Evolutionary conservation across 1,140 invertebrate species (phyloP), one percentile per base, ranked within the genome.

Genomic region (Helicoverpa armigera): DNA sequence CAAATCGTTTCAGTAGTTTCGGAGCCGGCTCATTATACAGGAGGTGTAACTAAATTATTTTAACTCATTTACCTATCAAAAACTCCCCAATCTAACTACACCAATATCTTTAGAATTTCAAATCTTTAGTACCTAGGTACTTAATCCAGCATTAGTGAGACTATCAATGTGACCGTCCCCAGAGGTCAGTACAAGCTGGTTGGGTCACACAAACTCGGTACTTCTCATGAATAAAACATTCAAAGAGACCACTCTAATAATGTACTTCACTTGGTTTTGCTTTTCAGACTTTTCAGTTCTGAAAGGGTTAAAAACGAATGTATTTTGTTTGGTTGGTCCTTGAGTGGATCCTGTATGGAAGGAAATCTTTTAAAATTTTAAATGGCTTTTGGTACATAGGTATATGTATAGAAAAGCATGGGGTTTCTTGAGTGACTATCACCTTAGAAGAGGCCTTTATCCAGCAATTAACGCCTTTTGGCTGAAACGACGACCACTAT

Each of bases 131-230:
- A 53, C 2, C 23, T 23, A 23, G 53, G 35, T 76, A 29, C 48
- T 76, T 76, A 76, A 76, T 76, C 74, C 43, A 3, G 16, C 58
- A 48, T 74, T 54, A 14, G 54, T 51, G 58, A 23, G 35, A 63
- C 58, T 76, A 76, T 76, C 74, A 51, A 63, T 63, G 29, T 60
- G 72, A 63, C 50, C 48, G 60, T 63, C 60, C 48, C 60, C 2
- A 4, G 18, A 23, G 43, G 73, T 58, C 74, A 50, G 23, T 76
- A 13, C 14, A 53, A 76, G 53, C 58, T 69, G 16, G 48, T 31
- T 31, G 54, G 72, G 35, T 51, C 74, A 60, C 13, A 31, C 11
- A 16, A 14, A 14, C 48, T 69, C 48, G 53, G 23, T n/a, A 4
- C 43, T 13, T 13, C 11, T 51, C 43, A 69, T 69, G 69, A 72